These are phyloP conservation scores for Cydia splendana DNA, from an alignment of 1,140 invertebrate genomes.

Conservation along the genomic window DNA sequence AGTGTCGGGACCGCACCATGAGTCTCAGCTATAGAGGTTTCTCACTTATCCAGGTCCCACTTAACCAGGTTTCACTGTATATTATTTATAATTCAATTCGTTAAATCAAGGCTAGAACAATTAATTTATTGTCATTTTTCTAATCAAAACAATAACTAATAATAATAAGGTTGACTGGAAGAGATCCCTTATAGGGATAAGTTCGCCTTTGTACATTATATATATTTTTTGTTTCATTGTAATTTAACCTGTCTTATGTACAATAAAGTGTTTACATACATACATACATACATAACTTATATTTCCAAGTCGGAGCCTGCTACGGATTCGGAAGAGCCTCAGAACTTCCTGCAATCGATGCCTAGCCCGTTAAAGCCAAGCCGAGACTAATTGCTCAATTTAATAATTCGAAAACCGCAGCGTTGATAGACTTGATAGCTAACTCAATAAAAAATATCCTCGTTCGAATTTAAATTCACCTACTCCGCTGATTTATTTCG, in stretches of 20 bases:
- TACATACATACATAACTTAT: too few species aligned
- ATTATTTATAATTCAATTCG: too few species aligned
- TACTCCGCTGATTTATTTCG: background rate
- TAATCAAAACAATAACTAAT: background rate
- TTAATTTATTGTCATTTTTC: background rate
- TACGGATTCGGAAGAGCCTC: background rate
- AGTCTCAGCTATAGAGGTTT: too few species aligned
- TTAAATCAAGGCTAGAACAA: background rate
- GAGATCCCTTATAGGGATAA: too few species aligned
- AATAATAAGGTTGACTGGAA: too few species aligned
- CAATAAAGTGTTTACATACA: too few species aligned
- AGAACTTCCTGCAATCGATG: background rate
- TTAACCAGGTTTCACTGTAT: too few species aligned
- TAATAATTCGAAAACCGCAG: background rate
- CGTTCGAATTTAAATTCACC: background rate
- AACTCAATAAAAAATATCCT: slow-evolving; percentile 25
- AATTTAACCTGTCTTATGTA: too few species aligned
- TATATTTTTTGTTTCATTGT: too few species aligned
- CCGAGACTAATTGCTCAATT: slow-evolving; percentile 1
- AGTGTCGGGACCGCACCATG: too few species aligned
- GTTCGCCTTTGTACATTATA: too few species aligned
- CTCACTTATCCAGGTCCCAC: too few species aligned
- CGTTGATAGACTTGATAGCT: slow-evolving; percentile 13
- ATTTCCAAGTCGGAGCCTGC: background rate
- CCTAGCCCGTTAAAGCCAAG: background rate